These are phyloP conservation scores for Apodemia duryi DNA, from an alignment of 2,888 invertebrate species.

Conservation along the genomic window DNA sequence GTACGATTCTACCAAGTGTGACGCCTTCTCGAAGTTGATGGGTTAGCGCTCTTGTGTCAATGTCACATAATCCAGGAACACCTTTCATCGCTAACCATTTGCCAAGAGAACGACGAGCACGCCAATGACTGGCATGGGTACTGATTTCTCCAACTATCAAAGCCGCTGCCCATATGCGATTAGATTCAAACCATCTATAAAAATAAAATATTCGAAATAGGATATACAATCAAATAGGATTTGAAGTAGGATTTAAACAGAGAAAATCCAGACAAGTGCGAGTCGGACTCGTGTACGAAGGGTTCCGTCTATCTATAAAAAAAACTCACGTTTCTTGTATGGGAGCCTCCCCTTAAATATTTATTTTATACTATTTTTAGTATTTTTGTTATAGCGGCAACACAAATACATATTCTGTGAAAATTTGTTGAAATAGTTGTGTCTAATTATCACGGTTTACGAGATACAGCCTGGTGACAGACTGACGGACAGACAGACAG, in stretches of 20 bases:
- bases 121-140: constrained; percentile 94
- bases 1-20: constrained; percentile 85
- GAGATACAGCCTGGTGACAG: no score
- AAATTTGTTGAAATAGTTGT: no score
- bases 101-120: constrained; percentile 87
- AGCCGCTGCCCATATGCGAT: constrained; percentile 93
- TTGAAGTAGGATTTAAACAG: no score
- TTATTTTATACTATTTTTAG: no score
- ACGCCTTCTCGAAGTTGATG: constrained; percentile 94
- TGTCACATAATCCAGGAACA: constrained; percentile 92
- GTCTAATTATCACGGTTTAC: no score
- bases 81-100: constrained; percentile 89
- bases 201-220: constrained; percentile 28
- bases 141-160: constrained; percentile 95
- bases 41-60: constrained; percentile 96
- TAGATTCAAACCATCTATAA: constrained; percentile 93
- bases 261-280: background rate
- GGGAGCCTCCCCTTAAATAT: no score
- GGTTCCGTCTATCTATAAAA: background rate
- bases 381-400: no score
- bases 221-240: no score
- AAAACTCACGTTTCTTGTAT: background rate
- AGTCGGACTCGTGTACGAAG: no score
- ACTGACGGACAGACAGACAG: no score
- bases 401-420: no score